Conservation (phyloP, 2,797 vertebrate genomes). For the Galagoides demidoff region DNA sequence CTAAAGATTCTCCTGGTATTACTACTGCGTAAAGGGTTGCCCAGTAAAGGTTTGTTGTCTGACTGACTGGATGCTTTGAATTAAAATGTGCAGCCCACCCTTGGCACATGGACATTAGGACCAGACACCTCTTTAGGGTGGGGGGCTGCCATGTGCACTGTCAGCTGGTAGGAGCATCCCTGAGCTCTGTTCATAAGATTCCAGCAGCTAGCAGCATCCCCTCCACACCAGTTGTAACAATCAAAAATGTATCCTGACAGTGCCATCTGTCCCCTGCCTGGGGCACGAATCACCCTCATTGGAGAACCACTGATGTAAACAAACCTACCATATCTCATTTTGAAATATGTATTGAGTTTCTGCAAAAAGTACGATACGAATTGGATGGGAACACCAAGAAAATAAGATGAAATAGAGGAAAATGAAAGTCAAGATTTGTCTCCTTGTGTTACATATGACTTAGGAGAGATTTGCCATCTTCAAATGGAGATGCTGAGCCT, state of each 20-base stretch:
- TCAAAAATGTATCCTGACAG: background rate
- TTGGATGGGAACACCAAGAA: background rate
- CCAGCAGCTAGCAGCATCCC: background rate
- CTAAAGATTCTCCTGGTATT: background rate
- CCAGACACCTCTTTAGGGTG: background rate
- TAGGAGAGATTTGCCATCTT: too few species aligned
- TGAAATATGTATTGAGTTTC: background rate
- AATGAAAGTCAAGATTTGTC: background rate
- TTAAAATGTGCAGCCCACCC: background rate
- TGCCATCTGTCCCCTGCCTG: background rate
- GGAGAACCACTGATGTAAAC: background rate
- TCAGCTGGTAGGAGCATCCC: background rate
- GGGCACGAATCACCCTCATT: background rate
- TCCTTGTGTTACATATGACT: background rate
- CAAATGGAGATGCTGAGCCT: background rate
- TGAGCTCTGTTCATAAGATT: background rate
- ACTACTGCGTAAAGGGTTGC: fast-evolving
- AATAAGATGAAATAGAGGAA: background rate
- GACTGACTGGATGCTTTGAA: background rate
- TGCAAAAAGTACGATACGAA: background rate
- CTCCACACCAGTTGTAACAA: background rate
- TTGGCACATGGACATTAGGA: fast-evolving
- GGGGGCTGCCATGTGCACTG: background rate
- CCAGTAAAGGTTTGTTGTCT: background rate
- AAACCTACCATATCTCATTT: background rate